Evolutionary conservation across 2,888 invertebrate genomes (phyloP), one percentile per base, ranked within the genome.

Genomic region (Molorchus minor): DNA sequence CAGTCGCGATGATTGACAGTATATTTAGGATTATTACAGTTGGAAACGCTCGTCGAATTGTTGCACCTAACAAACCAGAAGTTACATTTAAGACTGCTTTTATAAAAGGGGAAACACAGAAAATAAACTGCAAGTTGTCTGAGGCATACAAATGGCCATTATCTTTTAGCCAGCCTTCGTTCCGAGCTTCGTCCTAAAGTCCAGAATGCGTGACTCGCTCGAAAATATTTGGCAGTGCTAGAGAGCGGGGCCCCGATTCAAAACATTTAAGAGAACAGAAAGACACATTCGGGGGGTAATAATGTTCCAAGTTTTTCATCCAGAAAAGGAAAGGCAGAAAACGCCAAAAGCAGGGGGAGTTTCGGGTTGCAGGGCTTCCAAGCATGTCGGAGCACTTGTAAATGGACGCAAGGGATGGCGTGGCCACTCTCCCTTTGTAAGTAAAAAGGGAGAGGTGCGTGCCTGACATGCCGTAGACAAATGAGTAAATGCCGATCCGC

Each of bases 281-380:
- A 56, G 55, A 56, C 49, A 41, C 59, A 56, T 59, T 63, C 58
- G 38, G 55, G 38, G 55, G 41, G 51, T 56, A 49, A 56, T 63
- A 58, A 55, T 63, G 63, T 52, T 41, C 43, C 52, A 63, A 63
- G 60, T 63, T 63, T 63, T 63, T 61, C 63, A 58, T 61, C 60
- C 58, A 44, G 63, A 58, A 63, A n/a, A 43, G 58, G 56, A 62
- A 62, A 58, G 47, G 58, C 46, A 51, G 53, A 53, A 59, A 57
- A 58, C 55, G 63, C 61, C 63, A 61, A 41, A 49, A 53, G 60
- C 63, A 63, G 63, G 57, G 49, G 52, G 55, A n/a, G 40, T 41
- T 53, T 44, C 21, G 29, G 20, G 49, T 49, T 15, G 43, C 21
- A 35, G 43, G 56, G 40, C 15, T 17, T 17, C 21, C 47, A 56